Percentiles rank a stretch among this genome's conserved stretches.
Evolutionary conservation across 2,797 vertebrate species (phyloP).

Genomic region (Phalanger gymnotis): DNA sequence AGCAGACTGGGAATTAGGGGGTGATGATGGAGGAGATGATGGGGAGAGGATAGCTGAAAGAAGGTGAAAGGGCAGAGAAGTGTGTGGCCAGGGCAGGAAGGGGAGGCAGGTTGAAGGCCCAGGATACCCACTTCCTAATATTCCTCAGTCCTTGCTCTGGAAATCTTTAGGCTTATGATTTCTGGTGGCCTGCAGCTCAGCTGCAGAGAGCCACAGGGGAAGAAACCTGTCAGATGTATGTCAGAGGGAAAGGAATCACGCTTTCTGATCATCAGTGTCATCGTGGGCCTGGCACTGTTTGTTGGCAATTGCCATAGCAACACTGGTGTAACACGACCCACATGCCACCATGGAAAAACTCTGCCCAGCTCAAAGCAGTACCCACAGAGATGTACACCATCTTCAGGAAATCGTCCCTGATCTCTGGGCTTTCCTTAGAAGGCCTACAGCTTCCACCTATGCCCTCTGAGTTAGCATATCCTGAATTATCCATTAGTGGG

Average conservation of each 20-base stretch:
- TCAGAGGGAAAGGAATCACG: conserved; percentile 14
- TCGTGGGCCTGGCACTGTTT: conserved; percentile 25
- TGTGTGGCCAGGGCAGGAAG: background rate
- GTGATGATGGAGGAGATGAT: conserved; percentile 17
- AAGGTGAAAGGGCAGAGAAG: background rate
- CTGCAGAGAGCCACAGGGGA: background rate
- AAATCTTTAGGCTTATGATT: conserved; percentile 42
- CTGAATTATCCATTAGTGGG: background rate
- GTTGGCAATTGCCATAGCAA: conserved; percentile 57
- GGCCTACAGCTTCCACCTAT: background rate
- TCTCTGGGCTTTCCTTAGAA: background rate
- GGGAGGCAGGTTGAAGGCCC: background rate
- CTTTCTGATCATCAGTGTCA: conserved; percentile 44
- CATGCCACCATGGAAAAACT: conserved; percentile 61
- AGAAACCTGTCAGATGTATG: conserved; percentile 15
- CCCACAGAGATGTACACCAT: conserved; percentile 31
- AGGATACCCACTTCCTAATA: background rate
- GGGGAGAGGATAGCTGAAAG: background rate
- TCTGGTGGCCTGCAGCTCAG: conserved; percentile 32
- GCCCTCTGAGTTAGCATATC: background rate
- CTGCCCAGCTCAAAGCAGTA: conserved; percentile 17
- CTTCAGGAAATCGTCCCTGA: background rate
- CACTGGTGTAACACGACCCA: conserved; percentile 40
- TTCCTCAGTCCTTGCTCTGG: background rate
- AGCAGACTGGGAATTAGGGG: background rate